Percentiles rank a stretch among this genome's conserved stretches.
These are phyloP conservation scores for Crepidodera aurea DNA, from an alignment of 2,888 invertebrate species.

Conservation along the genomic window DNA sequence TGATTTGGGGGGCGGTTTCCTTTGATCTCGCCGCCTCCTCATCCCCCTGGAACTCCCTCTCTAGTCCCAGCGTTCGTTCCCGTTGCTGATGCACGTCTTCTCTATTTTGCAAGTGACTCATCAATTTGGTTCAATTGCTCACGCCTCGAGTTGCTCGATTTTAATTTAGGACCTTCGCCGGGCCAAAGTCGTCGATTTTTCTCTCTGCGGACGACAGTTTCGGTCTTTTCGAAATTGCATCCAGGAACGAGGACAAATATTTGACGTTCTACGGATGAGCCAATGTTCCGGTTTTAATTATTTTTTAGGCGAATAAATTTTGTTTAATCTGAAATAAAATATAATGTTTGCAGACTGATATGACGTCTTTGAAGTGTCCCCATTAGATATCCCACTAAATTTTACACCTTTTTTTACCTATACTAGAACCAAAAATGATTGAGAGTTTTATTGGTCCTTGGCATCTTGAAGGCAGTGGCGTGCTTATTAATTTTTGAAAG, in stretches of 20 bases:
- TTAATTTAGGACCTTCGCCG: conserved; percentile 45
- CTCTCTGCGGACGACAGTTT: neutral
- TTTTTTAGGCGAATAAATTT: no score
- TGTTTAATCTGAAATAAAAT: no score
- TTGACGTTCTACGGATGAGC: neutral
- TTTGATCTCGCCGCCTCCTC: conserved; percentile 70
- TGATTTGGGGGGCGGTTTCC: conserved; percentile 65
- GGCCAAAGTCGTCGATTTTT: neutral
- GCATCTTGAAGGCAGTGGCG: no score
- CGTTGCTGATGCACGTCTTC: conserved; percentile 50
- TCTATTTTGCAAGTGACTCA: conserved; percentile 64
- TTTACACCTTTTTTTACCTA: no score
- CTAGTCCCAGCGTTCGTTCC: conserved; percentile 44
- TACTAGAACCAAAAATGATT: no score
- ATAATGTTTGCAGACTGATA: neutral
- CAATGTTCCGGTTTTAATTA: conserved; percentile 1
- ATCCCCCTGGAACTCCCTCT: conserved; percentile 35
- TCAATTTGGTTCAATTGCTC: conserved; percentile 54
- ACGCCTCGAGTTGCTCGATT: conserved; percentile 46
- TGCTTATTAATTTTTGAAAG: no score
- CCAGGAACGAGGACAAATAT: neutral
- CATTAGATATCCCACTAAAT: no score
- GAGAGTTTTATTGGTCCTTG: no score
- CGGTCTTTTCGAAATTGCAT: conserved; percentile 6
- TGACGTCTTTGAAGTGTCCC: no score